Base-by-base conservation (phyloP, 2,888 invertebrate genomes). In the Lymantria dispar region DNA sequence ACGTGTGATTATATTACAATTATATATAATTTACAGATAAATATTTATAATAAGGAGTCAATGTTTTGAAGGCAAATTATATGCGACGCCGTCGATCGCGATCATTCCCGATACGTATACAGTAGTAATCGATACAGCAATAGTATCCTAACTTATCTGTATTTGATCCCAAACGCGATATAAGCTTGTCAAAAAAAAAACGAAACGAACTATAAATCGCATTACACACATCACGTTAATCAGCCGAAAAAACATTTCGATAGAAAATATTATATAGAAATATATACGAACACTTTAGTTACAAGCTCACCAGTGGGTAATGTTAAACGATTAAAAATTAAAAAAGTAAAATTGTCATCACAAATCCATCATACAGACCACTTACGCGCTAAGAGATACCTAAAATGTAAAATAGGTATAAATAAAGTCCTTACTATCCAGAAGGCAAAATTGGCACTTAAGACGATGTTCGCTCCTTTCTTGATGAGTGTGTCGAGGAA, bases 381-480 rank as follows among this genome's bases (percentile, higher is more conserved):
- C 89, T 89, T 90, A 89, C 87, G 82, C 74, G 86, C 90, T 89
- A 89, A 77, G 70, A 83, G 73, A 85, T 89, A 89, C 87, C 88
- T 90, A 87, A 87, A 80, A 74, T 84, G 85, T 87, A 90, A 72
- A 70, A 86, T 89, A 89, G 89, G 88, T 91, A 88, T 78, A 87
- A 89, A 88, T 74, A 88, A 87, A 83, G 88, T 90, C 87, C 91
- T 89, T 81, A 91, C 85, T 83, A 89, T 83, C 87, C 87, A 88
- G 87, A 91, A 91, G 92, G 92, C 92, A 92, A 91, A 87, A 91
- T 92, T 92, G 92, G 92, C 92, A 92, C 92, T 91, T 87, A 85
- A 77, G 77, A 86, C 85, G 78, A 82, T 83, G 80, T 82, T 78
- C 80, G 83, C 80, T 81, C 87, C 83, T 68, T 77, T 80, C 64